Evolutionary conservation across 1,140 invertebrate genomes (phyloP).

Genomic region (Dermatophagoides farinae): DNA sequence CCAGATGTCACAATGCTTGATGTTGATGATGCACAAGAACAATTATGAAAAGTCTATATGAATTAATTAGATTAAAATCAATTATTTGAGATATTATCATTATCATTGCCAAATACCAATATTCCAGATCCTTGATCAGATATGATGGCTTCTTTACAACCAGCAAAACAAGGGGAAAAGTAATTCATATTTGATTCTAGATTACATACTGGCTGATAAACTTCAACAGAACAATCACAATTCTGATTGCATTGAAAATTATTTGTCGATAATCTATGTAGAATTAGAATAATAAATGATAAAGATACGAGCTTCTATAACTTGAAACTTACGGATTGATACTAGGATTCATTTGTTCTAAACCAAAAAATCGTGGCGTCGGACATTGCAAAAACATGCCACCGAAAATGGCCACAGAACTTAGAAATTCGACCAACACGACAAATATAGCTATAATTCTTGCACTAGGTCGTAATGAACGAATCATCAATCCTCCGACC

Average conservation of each 20-base stretch:
- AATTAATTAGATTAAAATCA: background rate
- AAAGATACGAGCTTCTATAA: background rate
- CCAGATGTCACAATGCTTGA: background rate
- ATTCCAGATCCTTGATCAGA: background rate
- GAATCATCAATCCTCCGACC: constrained; percentile 15
- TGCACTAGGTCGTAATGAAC: constrained; percentile 14
- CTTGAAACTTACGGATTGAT: background rate
- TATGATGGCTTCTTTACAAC: constrained; percentile 27
- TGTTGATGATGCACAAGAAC: background rate
- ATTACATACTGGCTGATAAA: constrained; percentile 44
- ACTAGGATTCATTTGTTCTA: background rate
- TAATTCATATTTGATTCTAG: constrained; percentile 32
- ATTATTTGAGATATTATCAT: background rate
- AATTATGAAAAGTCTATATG: background rate
- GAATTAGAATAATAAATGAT: background rate
- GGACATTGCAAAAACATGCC: constrained; percentile 48
- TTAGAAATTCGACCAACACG: constrained; percentile 33
- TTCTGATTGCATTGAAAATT: constrained; percentile 33
- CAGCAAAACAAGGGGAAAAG: constrained; percentile 47
- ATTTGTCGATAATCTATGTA: background rate
- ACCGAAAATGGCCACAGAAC: constrained; percentile 38
- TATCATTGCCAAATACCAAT: background rate
- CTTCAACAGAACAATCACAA: constrained; percentile 38
- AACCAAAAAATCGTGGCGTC: background rate
- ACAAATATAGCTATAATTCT: constrained; percentile 12